A percentile compares a stretch with the other conserved stretches of the same genome.
These are phyloP conservation scores for Argyresthia goedartella DNA, from an alignment of 2,888 invertebrate genomes.

Conservation along the genomic window DNA sequence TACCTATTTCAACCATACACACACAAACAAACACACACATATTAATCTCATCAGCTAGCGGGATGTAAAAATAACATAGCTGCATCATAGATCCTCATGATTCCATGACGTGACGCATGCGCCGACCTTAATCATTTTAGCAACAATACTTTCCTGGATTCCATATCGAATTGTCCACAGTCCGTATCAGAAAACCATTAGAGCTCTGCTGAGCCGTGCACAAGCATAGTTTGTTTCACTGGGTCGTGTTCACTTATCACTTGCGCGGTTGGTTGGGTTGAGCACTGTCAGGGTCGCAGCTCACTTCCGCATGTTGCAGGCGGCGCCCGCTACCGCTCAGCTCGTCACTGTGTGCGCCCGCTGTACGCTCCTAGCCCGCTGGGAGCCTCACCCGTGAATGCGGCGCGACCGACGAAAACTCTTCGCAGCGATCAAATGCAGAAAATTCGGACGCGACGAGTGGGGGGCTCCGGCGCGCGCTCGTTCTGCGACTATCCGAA, in stretches of 20 bases:
- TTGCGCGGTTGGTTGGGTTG: slow-evolving; percentile 13
- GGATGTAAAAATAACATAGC: not conserved
- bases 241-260: slow-evolving; percentile 46
- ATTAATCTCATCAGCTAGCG: too few relatives aligned
- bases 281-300: slow-evolving; percentile 19
- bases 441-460: slow-evolving; percentile 67
- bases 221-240: slow-evolving; percentile 64
- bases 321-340: slow-evolving; percentile 37
- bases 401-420: slow-evolving; percentile 60
- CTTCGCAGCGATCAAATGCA: slow-evolving; percentile 63
- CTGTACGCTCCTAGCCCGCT: slow-evolving; percentile 46
- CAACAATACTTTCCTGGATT: slow-evolving; percentile 66
- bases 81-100: not conserved
- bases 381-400: slow-evolving; percentile 67
- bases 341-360: slow-evolving; percentile 13
- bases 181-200: slow-evolving; percentile 55
- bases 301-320: slow-evolving; percentile 67
- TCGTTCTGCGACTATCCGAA: slow-evolving; percentile 64
- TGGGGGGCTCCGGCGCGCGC: slow-evolving; percentile 38
- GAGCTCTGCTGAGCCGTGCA: slow-evolving; percentile 48
- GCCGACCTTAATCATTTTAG: not conserved
- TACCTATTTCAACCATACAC: too few relatives aligned
- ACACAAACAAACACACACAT: too few relatives aligned
- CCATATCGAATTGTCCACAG: slow-evolving; percentile 57
- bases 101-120: slow-evolving; percentile 1